phyloP scores from a whole-genome alignment of 1,140 invertebrate genomes.

The Capitella teleta region DNA sequence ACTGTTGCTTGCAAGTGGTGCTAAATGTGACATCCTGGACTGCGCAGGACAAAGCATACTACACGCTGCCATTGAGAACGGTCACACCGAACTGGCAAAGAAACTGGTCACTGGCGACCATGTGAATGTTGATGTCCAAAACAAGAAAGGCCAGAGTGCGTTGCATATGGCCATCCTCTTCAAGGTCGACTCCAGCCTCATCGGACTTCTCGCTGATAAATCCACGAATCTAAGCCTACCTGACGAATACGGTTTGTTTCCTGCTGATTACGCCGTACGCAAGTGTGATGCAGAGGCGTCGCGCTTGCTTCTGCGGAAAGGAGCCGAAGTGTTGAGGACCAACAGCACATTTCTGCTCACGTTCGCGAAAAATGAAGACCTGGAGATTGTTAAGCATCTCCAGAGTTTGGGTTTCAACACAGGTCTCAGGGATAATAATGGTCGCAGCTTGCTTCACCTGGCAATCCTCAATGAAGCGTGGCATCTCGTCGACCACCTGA shows the following conservation, averaged over 20 bases:
- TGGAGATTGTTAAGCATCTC: background rate
- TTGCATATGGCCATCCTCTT: constrained; percentile 1
- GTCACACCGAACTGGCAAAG: background rate
- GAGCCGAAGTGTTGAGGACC: background rate
- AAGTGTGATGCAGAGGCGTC: background rate
- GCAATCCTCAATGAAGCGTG: background rate
- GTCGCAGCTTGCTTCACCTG: background rate
- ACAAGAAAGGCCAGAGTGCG: background rate
- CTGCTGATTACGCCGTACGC: background rate
- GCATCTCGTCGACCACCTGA: background rate
- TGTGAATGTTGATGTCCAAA: constrained; percentile 1
- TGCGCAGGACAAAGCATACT: background rate
- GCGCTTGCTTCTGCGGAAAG: constrained; percentile 1
- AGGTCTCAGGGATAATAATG: background rate
- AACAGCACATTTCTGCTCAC: background rate
- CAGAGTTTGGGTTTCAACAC: background rate
- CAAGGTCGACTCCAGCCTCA: background rate
- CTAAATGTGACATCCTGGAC: background rate
- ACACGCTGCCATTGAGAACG: background rate
- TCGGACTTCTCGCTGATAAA: background rate
- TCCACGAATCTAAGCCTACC: background rate
- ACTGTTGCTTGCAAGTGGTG: background rate
- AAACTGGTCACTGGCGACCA: background rate
- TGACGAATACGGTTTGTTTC: background rate
- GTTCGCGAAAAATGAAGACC: background rate